A percentile compares a stretch with the other conserved stretches of the same genome.
phyloP scores from a whole-genome alignment of 2,797 vertebrate genomes.

The Acanthurus leucopareius region DNA sequence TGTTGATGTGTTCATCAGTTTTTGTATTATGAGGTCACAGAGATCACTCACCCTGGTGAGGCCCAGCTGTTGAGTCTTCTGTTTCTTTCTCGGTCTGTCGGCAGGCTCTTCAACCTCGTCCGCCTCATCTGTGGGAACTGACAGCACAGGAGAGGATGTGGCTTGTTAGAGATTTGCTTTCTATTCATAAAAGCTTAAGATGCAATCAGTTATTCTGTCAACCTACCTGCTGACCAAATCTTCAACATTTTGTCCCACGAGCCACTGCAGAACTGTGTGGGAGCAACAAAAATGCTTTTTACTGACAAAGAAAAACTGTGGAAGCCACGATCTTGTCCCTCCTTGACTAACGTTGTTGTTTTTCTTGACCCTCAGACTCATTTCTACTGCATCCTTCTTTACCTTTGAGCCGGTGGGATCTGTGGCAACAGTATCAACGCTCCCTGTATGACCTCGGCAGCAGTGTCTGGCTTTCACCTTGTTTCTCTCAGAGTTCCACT shows the following conservation, averaged over 20 bases:
- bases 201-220: background rate
- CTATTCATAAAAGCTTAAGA: background rate
- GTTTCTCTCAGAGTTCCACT: slow-evolving; percentile 95
- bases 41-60: slow-evolving; percentile 89
- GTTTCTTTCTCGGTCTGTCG: slow-evolving; percentile 95
- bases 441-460: slow-evolving; percentile 94
- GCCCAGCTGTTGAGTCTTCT: slow-evolving; percentile 96
- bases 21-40: background rate
- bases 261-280: slow-evolving; percentile 95
- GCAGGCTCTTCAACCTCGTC: slow-evolving; percentile 91
- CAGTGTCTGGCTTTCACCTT: slow-evolving; percentile 94
- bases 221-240: slow-evolving; percentile 96
- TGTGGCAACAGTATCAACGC: slow-evolving; percentile 92
- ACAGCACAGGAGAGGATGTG: background rate
- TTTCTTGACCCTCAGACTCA: background rate
- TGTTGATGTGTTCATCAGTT: background rate
- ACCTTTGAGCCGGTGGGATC: slow-evolving; percentile 92
- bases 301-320: too few relatives aligned
- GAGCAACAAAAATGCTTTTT: slow-evolving; percentile 33
- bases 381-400: background rate
- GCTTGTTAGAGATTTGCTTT: background rate
- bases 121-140: slow-evolving; percentile 94
- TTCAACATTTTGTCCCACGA: slow-evolving; percentile 99
- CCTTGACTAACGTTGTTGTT: too few relatives aligned
- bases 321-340: too few relatives aligned